Evolutionary conservation across 2,113 vertebrate species (phyloP), one percentile per base, ranked within the genome.

Genomic region (Vanacampus margaritifer): DNA sequence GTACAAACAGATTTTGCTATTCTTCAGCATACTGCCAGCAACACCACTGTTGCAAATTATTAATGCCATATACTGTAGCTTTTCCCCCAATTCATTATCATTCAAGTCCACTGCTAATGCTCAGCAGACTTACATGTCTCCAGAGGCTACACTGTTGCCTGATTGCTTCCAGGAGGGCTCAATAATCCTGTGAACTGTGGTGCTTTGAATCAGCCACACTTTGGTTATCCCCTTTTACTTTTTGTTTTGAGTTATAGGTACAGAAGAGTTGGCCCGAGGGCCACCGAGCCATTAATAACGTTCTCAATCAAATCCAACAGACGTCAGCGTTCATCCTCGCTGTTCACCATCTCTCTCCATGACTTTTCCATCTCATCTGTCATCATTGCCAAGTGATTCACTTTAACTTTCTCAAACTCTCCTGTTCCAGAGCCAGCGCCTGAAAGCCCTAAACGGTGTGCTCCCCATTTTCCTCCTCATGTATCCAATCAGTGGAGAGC

Each of bases 381-480:
- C 68, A 66, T 79, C 37, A 65, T 35, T 0, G 45, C 77, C 76
- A 79, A 71, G 57, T 46, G 71, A 45, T 78, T 79, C 73, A 66
- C 64, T 76, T 79, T 77, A 72, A 66, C 61, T 76, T 72, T 69
- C 10, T 78, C 71, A 81, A 77, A 39, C 64, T 76, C 64, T 82
- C 69, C 80, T 75, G 62, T 78, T 87, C 54, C 70, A 86, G 75
- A 71, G 76, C 81, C 87, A 80, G 50, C 64, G 73, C 64, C 83
- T 74, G 65, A 65, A 69, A 54, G 65, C 72, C 79, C 71, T 71
- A 73, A 74, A 74, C 71, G 69, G 68, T 19, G 59, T 19, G 51
- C 56, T 72, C 68, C 39, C 78, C 36, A 60, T 73, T 79, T 84
- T 81, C 63, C 67, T 78, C 65, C 74, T 70, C 26, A 46, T 75